Evolutionary conservation across 2,888 invertebrate genomes (phyloP).

Genomic region (Helleia helle): DNA sequence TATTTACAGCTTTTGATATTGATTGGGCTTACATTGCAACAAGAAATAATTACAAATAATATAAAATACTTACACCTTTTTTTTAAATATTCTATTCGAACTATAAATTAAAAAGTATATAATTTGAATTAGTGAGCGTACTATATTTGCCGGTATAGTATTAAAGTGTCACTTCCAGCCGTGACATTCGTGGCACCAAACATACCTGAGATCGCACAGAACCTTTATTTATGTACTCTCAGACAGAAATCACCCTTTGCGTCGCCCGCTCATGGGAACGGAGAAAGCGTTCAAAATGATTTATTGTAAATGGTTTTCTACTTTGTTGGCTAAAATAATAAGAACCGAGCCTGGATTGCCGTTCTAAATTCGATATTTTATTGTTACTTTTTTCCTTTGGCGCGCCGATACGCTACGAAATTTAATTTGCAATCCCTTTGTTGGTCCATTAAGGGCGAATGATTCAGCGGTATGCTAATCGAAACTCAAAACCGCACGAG

Average conservation of each 20-base stretch:
- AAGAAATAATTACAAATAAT: no score
- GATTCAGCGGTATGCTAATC: slow-evolving; percentile 42
- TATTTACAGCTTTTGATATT: no score
- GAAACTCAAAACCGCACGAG: slow-evolving; percentile 3
- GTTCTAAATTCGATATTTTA: slow-evolving; percentile 68
- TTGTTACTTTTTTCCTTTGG: slow-evolving; percentile 51
- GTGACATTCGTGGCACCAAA: slow-evolving; percentile 16
- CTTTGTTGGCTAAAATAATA: slow-evolving; percentile 75
- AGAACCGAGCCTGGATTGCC: slow-evolving; percentile 51
- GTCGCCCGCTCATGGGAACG: slow-evolving; percentile 68
- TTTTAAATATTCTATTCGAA: no score
- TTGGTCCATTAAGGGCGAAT: slow-evolving; percentile 35
- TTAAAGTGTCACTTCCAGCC: slow-evolving; percentile 13
- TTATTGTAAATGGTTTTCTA: slow-evolving; percentile 75
- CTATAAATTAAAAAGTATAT: no score
- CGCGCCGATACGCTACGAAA: slow-evolving; percentile 41
- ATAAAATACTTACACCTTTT: no score
- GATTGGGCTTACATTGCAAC: no score
- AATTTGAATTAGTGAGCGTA: neutral
- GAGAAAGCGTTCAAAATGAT: slow-evolving; percentile 72
- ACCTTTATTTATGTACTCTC: slow-evolving; percentile 72
- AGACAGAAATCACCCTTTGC: slow-evolving; percentile 73
- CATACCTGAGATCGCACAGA: slow-evolving; percentile 64
- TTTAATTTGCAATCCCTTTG: slow-evolving; percentile 55
- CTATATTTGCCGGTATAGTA: no score